Evolutionary conservation across 2,888 invertebrate genomes (phyloP).

Genomic region (Plemyria rubiginata): DNA sequence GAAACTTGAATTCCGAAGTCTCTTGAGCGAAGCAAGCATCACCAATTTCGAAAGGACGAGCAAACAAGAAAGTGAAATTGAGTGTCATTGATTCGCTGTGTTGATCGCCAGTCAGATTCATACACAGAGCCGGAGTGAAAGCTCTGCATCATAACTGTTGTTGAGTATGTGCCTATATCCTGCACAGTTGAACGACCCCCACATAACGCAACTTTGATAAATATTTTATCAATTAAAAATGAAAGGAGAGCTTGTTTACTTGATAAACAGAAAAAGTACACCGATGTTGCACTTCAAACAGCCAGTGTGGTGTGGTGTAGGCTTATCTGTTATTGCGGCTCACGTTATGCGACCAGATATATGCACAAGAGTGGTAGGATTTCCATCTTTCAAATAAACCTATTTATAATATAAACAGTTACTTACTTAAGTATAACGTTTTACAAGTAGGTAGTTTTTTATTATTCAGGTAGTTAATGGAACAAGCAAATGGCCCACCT

Average conservation of each 20-base stretch:
- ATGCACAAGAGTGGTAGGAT: background rate
- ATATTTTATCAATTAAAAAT: slow-evolving; percentile 55
- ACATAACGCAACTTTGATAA: slow-evolving; percentile 51
- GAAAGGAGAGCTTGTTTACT: slow-evolving; percentile 41
- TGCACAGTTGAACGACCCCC: slow-evolving; percentile 63
- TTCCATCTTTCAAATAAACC: background rate
- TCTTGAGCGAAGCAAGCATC: background rate
- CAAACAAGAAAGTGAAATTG: background rate
- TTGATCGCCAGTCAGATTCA: slow-evolving; percentile 1
- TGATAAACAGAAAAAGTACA: slow-evolving; percentile 38
- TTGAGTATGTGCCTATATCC: slow-evolving; percentile 55
- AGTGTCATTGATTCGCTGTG: background rate
- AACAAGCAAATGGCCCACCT: too few species aligned
- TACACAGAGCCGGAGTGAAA: slow-evolving; percentile 5
- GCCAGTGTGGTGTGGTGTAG: slow-evolving; percentile 4
- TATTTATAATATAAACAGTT: too few species aligned
- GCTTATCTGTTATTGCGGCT: slow-evolving; percentile 9
- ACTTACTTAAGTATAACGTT: too few species aligned
- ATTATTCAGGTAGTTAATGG: too few species aligned
- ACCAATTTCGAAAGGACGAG: background rate
- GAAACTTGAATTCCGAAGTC: background rate
- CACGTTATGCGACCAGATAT: background rate
- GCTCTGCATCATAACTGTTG: slow-evolving; percentile 3
- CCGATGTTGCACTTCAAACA: slow-evolving; percentile 16
- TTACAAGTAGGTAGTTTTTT: too few species aligned